Evolutionary conservation across 2,797 vertebrate genomes (phyloP), one percentile per base, ranked within the genome.

Genomic region (Syngnathus rostellatus): DNA sequence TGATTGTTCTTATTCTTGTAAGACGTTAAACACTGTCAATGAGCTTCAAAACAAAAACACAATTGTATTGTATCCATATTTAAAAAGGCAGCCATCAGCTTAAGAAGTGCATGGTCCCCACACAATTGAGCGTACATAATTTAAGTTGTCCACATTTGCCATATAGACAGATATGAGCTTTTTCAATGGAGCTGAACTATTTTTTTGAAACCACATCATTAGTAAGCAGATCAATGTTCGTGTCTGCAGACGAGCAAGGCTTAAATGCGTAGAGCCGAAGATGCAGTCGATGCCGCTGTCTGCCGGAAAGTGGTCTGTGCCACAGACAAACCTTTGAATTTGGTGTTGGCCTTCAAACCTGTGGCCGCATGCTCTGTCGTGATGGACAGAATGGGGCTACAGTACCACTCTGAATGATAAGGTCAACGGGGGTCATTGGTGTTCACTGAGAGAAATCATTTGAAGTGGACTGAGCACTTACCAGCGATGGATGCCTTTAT

Each of bases 321-420:
- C 8, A 10, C 51, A 21, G 51, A 10, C 51, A 8, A 53, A 53
- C 51, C 9, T 54, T 21, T 25, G 11, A 14, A 62, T 21, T 19
- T 65, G 23, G 43, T 8, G 31, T 53, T 55, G 19, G 50, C 73
- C 66, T 72, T 76, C 77, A 74, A 31, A 48, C 71, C 71, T 66
- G 63, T 53, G 21, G 51, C 21, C n/a, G 10, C 50, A 46, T 48
- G 63, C 66, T 72, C 54, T 63, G 53, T 41, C 48, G 31, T 64
- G 70, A 65, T 50, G 62, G 67, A 72, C 65, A 72, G 65, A 72
- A 72, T 43, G 45, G 72, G 68, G 66, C 37, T 59, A 37, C 40
- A 48, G 53, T 45, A 31, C 68, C 48, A 46, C 53, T 62, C 38
- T 16, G 9, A 39, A 55, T 71, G 55, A 71, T 31, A 43, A 21